Conservation (phyloP, 2,113 vertebrate genomes). For the Erpornis zantholeuca region DNA sequence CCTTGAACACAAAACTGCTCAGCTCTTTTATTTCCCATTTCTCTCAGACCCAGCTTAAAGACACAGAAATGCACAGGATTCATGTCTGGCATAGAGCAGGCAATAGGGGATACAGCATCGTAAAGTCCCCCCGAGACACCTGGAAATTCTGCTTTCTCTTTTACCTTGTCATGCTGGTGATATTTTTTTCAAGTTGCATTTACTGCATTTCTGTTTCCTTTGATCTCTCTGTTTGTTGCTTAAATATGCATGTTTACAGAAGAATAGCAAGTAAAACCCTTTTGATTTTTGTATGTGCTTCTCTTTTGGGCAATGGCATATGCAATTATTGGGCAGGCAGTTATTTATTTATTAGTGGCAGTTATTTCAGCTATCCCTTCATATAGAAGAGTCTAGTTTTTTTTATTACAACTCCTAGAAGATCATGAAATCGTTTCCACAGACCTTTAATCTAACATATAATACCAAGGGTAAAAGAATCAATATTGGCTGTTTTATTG, state of each 20-base stretch:
- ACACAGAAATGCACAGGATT: too few species aligned
- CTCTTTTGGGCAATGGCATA: neutral
- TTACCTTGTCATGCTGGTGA: neutral
- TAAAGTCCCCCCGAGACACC: too few species aligned
- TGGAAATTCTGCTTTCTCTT: neutral
- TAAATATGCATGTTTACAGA: neutral
- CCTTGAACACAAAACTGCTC: too few species aligned
- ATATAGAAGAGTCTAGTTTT: neutral
- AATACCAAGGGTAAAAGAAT: neutral
- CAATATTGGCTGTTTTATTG: neutral
- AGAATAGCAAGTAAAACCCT: neutral
- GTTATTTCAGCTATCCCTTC: neutral
- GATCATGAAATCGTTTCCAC: neutral
- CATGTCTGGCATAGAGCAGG: too few species aligned
- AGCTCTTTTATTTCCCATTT: too few species aligned
- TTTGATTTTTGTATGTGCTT: neutral
- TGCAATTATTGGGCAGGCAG: neutral
- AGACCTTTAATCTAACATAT: neutral
- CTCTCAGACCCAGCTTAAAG: too few species aligned
- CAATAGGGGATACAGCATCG: too few species aligned
- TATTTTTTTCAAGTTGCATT: neutral
- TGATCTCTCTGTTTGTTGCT: slow-evolving; percentile 1
- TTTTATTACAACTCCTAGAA: neutral
- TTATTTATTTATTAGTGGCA: too few species aligned
- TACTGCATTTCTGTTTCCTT: neutral